Conservation (phyloP, 2,888 invertebrate genomes). For the Phorcus lineatus region DNA sequence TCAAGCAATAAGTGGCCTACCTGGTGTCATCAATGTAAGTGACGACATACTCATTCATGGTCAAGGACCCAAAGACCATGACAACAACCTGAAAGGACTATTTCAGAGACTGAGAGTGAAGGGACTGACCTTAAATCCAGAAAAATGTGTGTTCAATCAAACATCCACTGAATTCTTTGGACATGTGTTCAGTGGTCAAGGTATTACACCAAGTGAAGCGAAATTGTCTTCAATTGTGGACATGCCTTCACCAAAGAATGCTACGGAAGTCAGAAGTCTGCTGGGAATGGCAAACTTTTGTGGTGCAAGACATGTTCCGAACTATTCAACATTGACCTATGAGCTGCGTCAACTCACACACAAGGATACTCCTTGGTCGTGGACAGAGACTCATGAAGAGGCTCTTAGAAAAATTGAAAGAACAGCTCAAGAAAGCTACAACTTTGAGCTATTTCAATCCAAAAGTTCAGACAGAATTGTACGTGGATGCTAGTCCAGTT, state of each 20-base stretch:
- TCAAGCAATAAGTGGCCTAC: background rate
- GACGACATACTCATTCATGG: constrained; percentile 34
- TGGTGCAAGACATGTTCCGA: constrained; percentile 25
- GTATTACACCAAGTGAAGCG: constrained; percentile 24
- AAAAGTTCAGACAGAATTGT: constrained; percentile 33
- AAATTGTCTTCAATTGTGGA: constrained; percentile 3
- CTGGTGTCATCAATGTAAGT: constrained; percentile 28
- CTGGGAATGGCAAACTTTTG: constrained; percentile 11
- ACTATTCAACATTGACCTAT: constrained; percentile 42
- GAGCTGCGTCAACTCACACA: constrained; percentile 42
- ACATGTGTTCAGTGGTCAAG: background rate
- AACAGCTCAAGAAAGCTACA: constrained; percentile 32
- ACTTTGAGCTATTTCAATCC: constrained; percentile 47
- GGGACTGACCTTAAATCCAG: constrained; percentile 26
- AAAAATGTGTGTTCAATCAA: constrained; percentile 26
- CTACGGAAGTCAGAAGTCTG: constrained; percentile 26
- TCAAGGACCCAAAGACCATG: constrained; percentile 23
- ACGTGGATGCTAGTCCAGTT: constrained; percentile 52
- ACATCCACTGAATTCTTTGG: constrained; percentile 22
- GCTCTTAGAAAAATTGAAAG: constrained; percentile 42
- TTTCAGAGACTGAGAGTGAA: too few species aligned
- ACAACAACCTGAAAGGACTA: constrained; percentile 30
- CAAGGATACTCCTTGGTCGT: constrained; percentile 36
- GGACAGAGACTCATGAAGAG: constrained; percentile 30
- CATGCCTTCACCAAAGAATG: constrained; percentile 11